Evolutionary conservation across 2,888 invertebrate species (phyloP), one percentile per base, ranked within the genome.

Genomic region (Celastrina argiolus): DNA sequence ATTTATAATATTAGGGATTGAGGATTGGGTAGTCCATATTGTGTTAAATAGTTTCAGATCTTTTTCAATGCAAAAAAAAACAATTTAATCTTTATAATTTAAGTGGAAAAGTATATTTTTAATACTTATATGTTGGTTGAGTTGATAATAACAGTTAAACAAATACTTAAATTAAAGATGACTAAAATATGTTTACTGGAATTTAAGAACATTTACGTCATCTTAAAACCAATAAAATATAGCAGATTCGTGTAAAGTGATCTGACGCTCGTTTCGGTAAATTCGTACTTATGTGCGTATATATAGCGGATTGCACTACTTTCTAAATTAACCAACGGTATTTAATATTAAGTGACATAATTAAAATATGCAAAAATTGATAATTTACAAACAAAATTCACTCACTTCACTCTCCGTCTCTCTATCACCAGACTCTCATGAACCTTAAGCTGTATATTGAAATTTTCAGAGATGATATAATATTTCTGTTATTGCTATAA

Each of bases 311-410:
- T 61, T 61, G 61, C 39, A 22, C 39, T 39, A 61, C 61, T 61
- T 61, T 61, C 61, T 26, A 61, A 61, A 61, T 61, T 61, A 61
- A 61, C 61, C 39, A 61, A 61, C 61, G 39, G 61, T 22, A 61
- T 61, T 61, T 39, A 36, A 12, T 14, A 22, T 18, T n/a, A 22
- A 61, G 14, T 36, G 39, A 61, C 61, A 39, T 61, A 61, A 36
- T 61, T 61, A 39, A 39, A 61, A 36, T 22, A 36, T 18, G 36
- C 16, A 61, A 61, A 36, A 51, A 2, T 26, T 51, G 12, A 51
- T 22, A 51, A 8, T 22, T 51, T 14, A 22, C 2, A 22, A 4
- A 16, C 18, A 45, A 18, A 45, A 45, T 4, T n/a, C n/a, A n/a
- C n/a, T n/a, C n/a, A n/a, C n/a, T n/a, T n/a, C n/a, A n/a, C n/a